Evolutionary conservation across 2,797 vertebrate genomes (phyloP), one percentile per base, ranked within the genome.

Genomic region (Brachyrhaphis roseni): DNA sequence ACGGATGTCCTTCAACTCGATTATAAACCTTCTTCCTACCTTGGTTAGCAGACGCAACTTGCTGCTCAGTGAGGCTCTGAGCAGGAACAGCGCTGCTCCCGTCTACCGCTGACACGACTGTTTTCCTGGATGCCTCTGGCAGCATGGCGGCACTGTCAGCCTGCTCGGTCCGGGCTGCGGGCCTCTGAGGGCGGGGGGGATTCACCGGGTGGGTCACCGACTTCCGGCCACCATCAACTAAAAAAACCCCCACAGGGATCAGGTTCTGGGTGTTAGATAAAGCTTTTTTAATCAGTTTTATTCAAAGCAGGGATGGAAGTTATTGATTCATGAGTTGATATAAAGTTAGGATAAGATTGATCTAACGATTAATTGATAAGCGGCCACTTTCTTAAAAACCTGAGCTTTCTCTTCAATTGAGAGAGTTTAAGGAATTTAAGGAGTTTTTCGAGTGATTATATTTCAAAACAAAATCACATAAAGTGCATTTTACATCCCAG

Each of bases 141-240:
- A 86, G 76, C 80, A 87, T 66, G 51, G 86, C 74, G n/a, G 83
- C 75, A 0, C 90, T 90, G 8, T 78, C 81, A 0, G 87, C 36
- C 77, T 88, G 92, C 73, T 92, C 86, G 1, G 76, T 87, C 36
- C 89, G 83, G 23, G 83, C 92, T 2, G 53, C 74, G 16, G 90
- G 85, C 70, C 57, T 90, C 26, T 90, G 93, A 68, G 84, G 91
- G 49, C 84, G 73, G 36, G 84, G 77, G 4, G 77, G 78, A 39
- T 92, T 87, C 0, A 77, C 94, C 0, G 88, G 53, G n/a, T 97
- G 96, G 41, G 91, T 95, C 85, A 96, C 96, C 0, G 90, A 86
- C 91, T 98, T 98, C 66, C 93, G 95, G 80, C 93, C 95, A 8
- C 95, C 89, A 78, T 96, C 95, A 75, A 98, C 98, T 99, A 73